phyloP scores from a whole-genome alignment of 2,797 vertebrate species.

The Tinamus major region DNA sequence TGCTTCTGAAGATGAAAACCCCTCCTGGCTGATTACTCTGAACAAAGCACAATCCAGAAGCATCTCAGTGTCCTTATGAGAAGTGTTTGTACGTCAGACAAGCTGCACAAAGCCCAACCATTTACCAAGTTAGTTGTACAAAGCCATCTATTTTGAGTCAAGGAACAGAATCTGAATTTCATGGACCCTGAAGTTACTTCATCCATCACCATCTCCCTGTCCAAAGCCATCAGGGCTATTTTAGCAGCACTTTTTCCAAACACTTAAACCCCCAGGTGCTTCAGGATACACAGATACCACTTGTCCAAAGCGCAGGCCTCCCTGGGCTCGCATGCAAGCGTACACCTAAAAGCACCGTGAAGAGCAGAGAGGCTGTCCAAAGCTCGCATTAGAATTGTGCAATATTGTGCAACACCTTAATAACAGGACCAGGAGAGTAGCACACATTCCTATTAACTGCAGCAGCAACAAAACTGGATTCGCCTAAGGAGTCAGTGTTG shows the following conservation, averaged over 20 bases:
- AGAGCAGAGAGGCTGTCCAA: neutral
- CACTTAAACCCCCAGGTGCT: neutral
- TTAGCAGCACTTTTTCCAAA: neutral
- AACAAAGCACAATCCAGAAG: neutral
- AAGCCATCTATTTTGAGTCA: neutral
- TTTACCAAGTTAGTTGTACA: neutral
- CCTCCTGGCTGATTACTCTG: neutral
- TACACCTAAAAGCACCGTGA: neutral
- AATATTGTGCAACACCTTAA: neutral
- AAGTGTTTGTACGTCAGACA: neutral
- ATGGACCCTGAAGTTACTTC: neutral
- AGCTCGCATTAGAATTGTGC: neutral
- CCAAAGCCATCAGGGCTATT: neutral
- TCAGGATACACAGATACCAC: neutral
- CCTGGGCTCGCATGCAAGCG: neutral
- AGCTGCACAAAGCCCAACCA: neutral
- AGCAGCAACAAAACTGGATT: neutral
- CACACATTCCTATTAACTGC: neutral
- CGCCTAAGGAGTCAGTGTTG: neutral
- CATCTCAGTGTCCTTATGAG: neutral
- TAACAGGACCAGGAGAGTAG: neutral
- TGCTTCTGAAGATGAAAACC: neutral
- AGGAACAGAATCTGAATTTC: neutral
- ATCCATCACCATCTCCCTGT: neutral
- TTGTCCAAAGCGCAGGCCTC: neutral